Evolutionary conservation across 2,113 vertebrate species (phyloP), one percentile per base, ranked within the genome.

Genomic region (Solea solea): DNA sequence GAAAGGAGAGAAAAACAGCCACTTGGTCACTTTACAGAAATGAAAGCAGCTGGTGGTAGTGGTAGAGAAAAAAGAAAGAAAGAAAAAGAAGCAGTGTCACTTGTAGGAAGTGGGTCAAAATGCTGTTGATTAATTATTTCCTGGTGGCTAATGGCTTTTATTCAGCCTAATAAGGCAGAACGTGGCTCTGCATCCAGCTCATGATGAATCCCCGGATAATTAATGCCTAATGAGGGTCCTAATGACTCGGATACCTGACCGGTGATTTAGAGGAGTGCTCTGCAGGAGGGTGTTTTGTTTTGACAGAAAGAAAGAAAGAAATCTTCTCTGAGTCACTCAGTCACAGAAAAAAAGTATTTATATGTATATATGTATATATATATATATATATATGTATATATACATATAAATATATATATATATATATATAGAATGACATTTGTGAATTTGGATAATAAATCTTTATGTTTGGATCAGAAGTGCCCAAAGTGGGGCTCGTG

Each of bases 111-210:
- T 83, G 56, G 83, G 85, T 90, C 81, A 90, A 86, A 78, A 83
- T 72, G 67, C 70, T 82, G 78, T 56, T 59, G 82, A 90, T 85
- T 83, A 78, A 90, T 90, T 83, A 86, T 83, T 84, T 84, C 82
- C 64, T 70, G 65, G 69, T 69, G 76, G 77, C 81, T 89, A 85
- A 89, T 81, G 54, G 69, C 69, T 69, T 85, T 74, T 83, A 62
- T 80, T 45, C 40, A 14, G 76, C 57, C 78, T 86, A 91, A 89
- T 74, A 88, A 89, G 83, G 82, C 76, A 72, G 83, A 87, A 84
- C 65, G 53, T 81, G 72, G 74, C 69, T 50, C 62, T 25, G 74
- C 73, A 72, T 80, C 83, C 84, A 91, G 84, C 79, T 78, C 80
- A 77, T 64, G 77, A 88, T 75, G 60, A 75, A 84, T 81, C 78